A percentile compares a stretch with the other conserved stretches of the same genome.
Conservation (phyloP, 2,888 invertebrate species). For the Monopis laevigella region DNA sequence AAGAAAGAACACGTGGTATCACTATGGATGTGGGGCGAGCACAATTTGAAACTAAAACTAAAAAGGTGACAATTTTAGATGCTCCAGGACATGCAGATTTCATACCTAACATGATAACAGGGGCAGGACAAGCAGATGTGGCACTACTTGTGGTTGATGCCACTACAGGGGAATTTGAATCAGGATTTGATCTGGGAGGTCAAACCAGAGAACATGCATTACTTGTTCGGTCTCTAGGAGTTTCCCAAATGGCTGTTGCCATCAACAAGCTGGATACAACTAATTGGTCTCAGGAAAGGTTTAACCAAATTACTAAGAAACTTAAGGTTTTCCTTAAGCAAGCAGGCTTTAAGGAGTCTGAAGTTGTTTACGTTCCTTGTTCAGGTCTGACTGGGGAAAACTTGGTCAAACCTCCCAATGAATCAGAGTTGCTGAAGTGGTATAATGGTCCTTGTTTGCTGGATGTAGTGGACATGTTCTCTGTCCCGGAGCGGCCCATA, state of each 20-base stretch:
- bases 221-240: slow-evolving; percentile 87
- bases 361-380: slow-evolving; percentile 92
- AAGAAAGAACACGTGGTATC: slow-evolving; percentile 95
- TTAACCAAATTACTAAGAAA: slow-evolving; percentile 87
- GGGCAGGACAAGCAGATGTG: slow-evolving; percentile 98
- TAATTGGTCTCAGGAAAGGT: slow-evolving; percentile 91
- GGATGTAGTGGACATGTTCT: slow-evolving; percentile 87
- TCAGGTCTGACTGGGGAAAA: slow-evolving; percentile 98
- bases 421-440: slow-evolving; percentile 72
- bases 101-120: slow-evolving; percentile 99
- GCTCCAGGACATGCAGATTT: slow-evolving; percentile 99
- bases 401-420: slow-evolving; percentile 74
- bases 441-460: slow-evolving; percentile 88
- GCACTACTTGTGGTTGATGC: slow-evolving; percentile 97
- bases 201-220: slow-evolving; percentile 98
- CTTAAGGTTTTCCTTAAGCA: slow-evolving; percentile 86
- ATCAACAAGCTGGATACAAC: slow-evolving; percentile 98
- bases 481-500: slow-evolving; percentile 86
- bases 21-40: slow-evolving; percentile 98
- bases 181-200: slow-evolving; percentile 97
- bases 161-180: slow-evolving; percentile 97
- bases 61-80: slow-evolving; percentile 87
- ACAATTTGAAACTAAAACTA: slow-evolving; percentile 88
- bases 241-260: slow-evolving; percentile 92
- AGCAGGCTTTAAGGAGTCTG: slow-evolving; percentile 89